Base-by-base conservation (phyloP, 2,888 invertebrate genomes). In the Myathropa florea region DNA sequence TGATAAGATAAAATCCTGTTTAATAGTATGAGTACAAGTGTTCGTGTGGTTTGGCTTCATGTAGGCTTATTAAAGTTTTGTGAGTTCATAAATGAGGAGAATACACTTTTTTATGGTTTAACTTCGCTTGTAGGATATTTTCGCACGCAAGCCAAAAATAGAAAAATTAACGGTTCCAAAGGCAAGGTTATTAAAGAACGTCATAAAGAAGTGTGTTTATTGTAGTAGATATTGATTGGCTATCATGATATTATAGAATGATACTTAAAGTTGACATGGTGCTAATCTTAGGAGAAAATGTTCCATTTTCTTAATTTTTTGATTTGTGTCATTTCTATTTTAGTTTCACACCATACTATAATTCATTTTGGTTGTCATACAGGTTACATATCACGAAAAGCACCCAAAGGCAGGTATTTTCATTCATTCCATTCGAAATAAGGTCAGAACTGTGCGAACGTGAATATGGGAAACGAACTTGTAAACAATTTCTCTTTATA, bases 131-230 rank as follows among this genome's bases (percentile, higher is more conserved):
- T 53, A 4, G 9, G 3, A 46, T 36, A 26, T 46, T 63, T 46
- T 65, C 24, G 12, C 26, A 24, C 46, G 7, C n/a, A 65, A 65
- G 10, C 28, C 26, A 67, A 67, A 67, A 67, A 21, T 67, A 67
- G 67, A 6, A 55, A 23, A 9, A 26, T 12, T 67, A 64, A 24
- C 0, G 3, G 24, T 46, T 23, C 2, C n/a, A 26, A 24, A 46
- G 1, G 24, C 6, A 28, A 28, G n/a, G n/a, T 28, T 28, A 4
- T 30, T 30, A 0, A 30, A 30, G 30, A 26, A 24, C 1, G 39
- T 65, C 18, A 26, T 65, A 46, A 26, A 39, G 4, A 1, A 24
- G 9, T 6, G 18, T n/a, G 24, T 39, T 65, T 12, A 39, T 46
- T 46, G 18, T 3, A 18, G 36, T 36, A 12, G 14, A 36, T 36